Percentiles rank a stretch among this genome's conserved stretches.
These are phyloP conservation scores for Pocillopora meandrina DNA, from an alignment of 92 coral and sea anemone species.

Conservation along the genomic window DNA sequence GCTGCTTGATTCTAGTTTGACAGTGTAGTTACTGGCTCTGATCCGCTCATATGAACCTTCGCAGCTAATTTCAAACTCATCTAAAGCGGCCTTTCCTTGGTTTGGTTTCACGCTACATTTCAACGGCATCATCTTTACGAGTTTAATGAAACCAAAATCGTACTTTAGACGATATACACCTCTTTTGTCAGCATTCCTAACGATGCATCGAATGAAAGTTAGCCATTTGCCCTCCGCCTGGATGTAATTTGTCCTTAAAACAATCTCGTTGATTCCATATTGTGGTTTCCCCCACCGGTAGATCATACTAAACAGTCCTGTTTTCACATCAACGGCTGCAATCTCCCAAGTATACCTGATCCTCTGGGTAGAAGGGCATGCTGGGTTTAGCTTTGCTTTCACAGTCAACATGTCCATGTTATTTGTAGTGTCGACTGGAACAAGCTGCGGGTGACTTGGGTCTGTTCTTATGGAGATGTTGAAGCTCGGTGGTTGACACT, in stretches of 20 bases:
- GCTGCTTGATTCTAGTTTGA: not conserved
- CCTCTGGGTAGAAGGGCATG: not conserved
- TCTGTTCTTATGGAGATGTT: not conserved
- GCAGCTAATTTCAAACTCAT: not conserved
- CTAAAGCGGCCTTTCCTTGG: constrained; percentile 1
- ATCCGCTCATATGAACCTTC: not conserved
- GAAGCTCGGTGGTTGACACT: constrained; percentile 8
- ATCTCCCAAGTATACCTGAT: constrained; percentile 13
- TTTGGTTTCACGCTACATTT: constrained; percentile 7
- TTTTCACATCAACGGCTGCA: constrained; percentile 6
- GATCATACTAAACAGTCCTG: not conserved
- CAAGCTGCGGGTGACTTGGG: constrained; percentile 4
- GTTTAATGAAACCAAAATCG: constrained; percentile 31
- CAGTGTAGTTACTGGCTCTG: not conserved
- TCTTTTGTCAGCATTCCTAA: not conserved
- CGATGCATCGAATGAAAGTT: constrained; percentile 14
- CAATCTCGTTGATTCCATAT: not conserved
- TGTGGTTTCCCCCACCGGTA: not conserved
- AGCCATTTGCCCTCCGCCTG: not conserved
- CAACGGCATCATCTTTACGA: not conserved
- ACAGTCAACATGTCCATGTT: not conserved
- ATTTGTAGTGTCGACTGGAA: not conserved
- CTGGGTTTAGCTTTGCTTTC: not conserved
- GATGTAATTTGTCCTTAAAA: not conserved
- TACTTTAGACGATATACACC: not conserved